Base-by-base conservation (phyloP, 2,888 invertebrate species). In the Platycnemis pennipes region DNA sequence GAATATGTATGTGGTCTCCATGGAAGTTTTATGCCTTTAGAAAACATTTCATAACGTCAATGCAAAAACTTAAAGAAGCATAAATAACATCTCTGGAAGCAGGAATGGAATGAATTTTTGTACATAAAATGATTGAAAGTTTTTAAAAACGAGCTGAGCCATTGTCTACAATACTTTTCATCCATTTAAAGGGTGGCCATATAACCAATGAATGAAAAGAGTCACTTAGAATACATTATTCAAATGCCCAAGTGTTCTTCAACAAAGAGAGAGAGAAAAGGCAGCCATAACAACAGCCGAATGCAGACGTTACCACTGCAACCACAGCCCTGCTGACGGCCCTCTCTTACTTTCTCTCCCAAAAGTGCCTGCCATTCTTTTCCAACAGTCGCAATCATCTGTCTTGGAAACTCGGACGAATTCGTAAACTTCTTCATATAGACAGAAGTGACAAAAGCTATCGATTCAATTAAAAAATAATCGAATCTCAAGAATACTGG, bases 401-500 rank as follows among this genome's bases (percentile, higher is more conserved):
- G 91, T 91, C 63, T 91, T 63, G 91, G 91, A 91, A 91, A 91
- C 91, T 91, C 91, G 63, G 91, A 91, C 91, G 91, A 91, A 63
- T 91, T 91, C 63, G 44, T 56, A 44, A 63, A 69, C 91, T 91
- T 91, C 91, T 91, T 91, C 63, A 63, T 63, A 91, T 91, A 26
- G 91, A 63, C 69, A 63, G 91, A 91, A 91, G 91, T 63, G 69
- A 91, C 91, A 91, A 91, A 91, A 91, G 63, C 56, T 44, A 63
- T 63, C 63, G 42, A 63, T 63, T 63, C 63, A 56, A 91, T 63
- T 94, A 77, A 22, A 87, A 63, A 94, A 94, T 63, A 94, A 94
- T 94, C 46, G 56, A 94, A 86, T 94, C 88, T 53, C 45, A 87
- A 94, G 94, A 94, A 94, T 94, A 94, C 94, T 94, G 94, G 94